Evolutionary conservation across 1,140 invertebrate species (phyloP).

Genomic region (Popillia japonica): DNA sequence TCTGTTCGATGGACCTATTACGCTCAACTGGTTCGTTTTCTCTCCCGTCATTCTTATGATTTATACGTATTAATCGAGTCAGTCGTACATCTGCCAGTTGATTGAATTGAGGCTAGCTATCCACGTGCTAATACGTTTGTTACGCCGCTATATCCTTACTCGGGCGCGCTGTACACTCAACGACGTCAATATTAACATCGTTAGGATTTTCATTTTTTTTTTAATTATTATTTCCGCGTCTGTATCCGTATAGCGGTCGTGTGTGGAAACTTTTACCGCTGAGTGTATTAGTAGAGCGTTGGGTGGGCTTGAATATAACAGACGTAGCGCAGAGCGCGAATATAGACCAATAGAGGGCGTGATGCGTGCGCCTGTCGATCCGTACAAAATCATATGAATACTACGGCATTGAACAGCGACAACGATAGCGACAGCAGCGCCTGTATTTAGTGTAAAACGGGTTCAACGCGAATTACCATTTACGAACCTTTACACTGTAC

Average conservation of each 20-base stretch:
- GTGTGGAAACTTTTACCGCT: neutral
- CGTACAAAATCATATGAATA: conserved; percentile 38
- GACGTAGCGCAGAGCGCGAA: neutral
- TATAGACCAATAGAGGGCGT: conserved; percentile 14
- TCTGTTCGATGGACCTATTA: neutral
- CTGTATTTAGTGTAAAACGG: conserved; percentile 39
- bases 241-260: no score
- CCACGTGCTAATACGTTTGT: neutral
- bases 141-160: neutral
- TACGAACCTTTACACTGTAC: conserved; percentile 16
- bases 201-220: neutral
- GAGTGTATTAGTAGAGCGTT: conserved; percentile 6
- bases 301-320: conserved; percentile 4
- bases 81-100: neutral
- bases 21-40: neutral
- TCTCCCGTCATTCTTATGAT: neutral
- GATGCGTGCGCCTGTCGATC: conserved; percentile 8
- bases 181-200: neutral
- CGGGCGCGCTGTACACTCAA: neutral
- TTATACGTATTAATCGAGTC: neutral
- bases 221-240: no score
- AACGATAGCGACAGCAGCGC: conserved; percentile 42
- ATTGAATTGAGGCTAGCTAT: conserved; percentile 6
- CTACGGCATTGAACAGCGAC: conserved; percentile 41
- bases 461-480: conserved; percentile 41